A percentile compares a stretch with the other conserved stretches of the same genome.
Evolutionary conservation across 2,113 vertebrate genomes (phyloP).

Genomic region (Oophaga pumilio): DNA sequence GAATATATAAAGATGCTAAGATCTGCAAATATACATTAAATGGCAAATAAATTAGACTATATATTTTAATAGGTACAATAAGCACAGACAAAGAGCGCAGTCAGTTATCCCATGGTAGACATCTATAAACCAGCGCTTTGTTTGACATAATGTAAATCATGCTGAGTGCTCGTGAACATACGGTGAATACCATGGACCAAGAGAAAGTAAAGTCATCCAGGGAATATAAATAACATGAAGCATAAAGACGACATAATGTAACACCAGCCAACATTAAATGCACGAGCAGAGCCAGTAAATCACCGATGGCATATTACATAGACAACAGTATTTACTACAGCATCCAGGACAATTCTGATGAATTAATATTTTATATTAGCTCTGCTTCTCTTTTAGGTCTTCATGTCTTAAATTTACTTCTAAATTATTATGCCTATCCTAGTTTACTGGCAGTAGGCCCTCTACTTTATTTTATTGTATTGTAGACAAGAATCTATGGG

Average conservation of each 20-base stretch:
- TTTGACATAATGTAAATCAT: constrained; percentile 34
- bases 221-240: constrained; percentile 23
- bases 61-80: not conserved
- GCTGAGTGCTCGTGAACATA: constrained; percentile 19
- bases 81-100: not conserved
- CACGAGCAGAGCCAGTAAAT: constrained; percentile 23
- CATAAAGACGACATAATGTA: constrained; percentile 30
- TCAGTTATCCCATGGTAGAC: not conserved
- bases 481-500: too few relatives aligned
- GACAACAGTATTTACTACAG: not conserved
- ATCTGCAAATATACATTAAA: not conserved
- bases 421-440: not conserved
- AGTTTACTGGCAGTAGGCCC: not conserved
- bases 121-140: not conserved
- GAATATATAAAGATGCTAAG: not conserved
- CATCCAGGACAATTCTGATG: constrained; percentile 10
- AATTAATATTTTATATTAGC: not conserved
- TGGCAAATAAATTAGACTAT: not conserved
- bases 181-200: constrained; percentile 6
- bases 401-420: not conserved
- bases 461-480: too few relatives aligned
- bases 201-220: not conserved
- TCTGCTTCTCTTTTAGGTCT: not conserved
- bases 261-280: constrained; percentile 23
- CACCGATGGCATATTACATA: constrained; percentile 22